Evolutionary conservation across 2,113 vertebrate species (phyloP).

Genomic region (Eolophus roseicapilla): DNA sequence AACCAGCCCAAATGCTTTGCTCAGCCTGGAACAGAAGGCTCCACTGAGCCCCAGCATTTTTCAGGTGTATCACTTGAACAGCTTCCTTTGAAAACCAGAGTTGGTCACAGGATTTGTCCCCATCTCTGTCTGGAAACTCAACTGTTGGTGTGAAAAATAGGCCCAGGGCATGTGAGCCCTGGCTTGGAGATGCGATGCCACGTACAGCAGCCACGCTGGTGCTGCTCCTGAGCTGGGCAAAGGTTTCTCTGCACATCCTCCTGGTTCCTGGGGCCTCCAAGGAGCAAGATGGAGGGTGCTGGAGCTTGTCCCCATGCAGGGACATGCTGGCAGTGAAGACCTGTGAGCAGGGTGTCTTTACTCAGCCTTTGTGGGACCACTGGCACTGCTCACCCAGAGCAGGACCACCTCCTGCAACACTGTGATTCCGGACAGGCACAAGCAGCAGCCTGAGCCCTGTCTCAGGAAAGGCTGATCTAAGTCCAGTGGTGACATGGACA

Average conservation of each 20-base stretch:
- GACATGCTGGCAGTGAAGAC: not conserved
- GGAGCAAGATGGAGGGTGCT: not conserved
- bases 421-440: rapidly evolving
- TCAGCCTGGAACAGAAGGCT: not conserved
- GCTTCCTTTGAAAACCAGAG: not conserved
- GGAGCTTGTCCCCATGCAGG: rapidly evolving
- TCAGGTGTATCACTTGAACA: not conserved
- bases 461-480: not conserved
- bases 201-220: rapidly evolving
- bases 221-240: not conserved
- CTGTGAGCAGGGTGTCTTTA: rapidly evolving
- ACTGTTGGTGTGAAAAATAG: not conserved
- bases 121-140: not conserved
- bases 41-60: not conserved
- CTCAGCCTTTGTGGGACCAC: rapidly evolving
- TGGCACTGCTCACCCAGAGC: not conserved
- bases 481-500: not conserved
- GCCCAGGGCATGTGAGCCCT: rapidly evolving
- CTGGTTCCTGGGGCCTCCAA: not conserved
- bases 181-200: rapidly evolving
- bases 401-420: not conserved
- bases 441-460: not conserved
- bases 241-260: not conserved
- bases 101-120: not conserved
- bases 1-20: not conserved